These are phyloP conservation scores for Dreissena polymorpha DNA, from an alignment of 1,140 invertebrate genomes.

Conservation along the genomic window DNA sequence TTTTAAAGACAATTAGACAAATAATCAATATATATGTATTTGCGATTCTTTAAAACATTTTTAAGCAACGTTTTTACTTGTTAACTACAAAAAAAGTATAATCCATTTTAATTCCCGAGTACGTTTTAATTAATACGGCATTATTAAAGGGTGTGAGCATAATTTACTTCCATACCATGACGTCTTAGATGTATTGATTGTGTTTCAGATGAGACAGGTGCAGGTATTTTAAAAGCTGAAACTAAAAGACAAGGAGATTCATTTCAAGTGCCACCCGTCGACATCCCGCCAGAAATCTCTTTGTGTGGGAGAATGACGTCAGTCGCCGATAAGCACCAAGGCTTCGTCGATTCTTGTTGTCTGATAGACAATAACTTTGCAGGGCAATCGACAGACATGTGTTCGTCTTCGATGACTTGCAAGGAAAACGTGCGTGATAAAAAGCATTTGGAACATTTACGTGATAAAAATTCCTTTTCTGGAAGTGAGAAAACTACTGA, in stretches of 20 bases:
- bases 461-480: neutral
- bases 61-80: neutral
- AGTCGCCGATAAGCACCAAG: neutral
- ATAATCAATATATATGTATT: no score
- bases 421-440: neutral
- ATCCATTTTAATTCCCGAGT: neutral
- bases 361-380: neutral
- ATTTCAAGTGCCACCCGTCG: neutral
- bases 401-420: neutral
- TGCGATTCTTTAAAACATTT: neutral
- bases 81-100: neutral
- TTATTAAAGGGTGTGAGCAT: neutral
- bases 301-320: neutral
- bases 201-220: neutral
- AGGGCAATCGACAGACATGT: neutral
- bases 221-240: neutral
- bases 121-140: neutral
- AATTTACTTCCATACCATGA: neutral
- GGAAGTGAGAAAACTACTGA: neutral
- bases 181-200: neutral
- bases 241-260: neutral
- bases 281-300: neutral
- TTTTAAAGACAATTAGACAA: no score
- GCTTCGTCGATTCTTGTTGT: neutral
- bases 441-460: neutral